Evolutionary conservation across 1,140 invertebrate species (phyloP), one percentile per base, ranked within the genome.

Genomic region (Halictus rubicundus): DNA sequence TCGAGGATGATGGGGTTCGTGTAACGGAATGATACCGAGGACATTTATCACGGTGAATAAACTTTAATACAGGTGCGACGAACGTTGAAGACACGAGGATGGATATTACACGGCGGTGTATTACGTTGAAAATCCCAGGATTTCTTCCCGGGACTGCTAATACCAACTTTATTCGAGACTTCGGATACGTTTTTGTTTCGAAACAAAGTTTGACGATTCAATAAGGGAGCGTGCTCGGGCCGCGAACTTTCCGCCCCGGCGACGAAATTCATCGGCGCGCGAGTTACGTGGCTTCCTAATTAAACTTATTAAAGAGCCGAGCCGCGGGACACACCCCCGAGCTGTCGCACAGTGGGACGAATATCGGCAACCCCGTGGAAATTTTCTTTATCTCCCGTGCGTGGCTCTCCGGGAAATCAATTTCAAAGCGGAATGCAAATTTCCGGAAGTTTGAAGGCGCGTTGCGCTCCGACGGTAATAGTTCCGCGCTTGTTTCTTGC

Each of bases 291-390:
- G 42, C 66, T 61, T 63, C 27, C 65, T 61, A 70, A 77, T 77
- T 77, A 77, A 77, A 77, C 54, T 77, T 77, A 77, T 70, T 77
- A 77, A 61, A 76, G 37, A 32, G 23, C 10, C 16, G 12, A n/a
- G 14, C 42, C 32, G 1, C 32, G 2, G 9, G 9, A 7, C 25
- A 39, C 1, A 16, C 2, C 63, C 0, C 6, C 14, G 39, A 37
- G 21, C 4, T 14, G 39, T 25, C 39, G 63, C 39, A n/a, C 21
- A 23, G 39, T 6, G 7, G 14, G 39, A n/a, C n/a, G 42, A 27
- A 68, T 76, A 57, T 46, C 25, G 65, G 46, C 32, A 32, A 68
- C 37, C 52, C 21, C 27, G 19, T 54, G 9, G 46, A 42, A 46
- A 46, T 12, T 10, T 46, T 46, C 42, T 46, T 46, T 14, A 14